These are phyloP conservation scores for Xanthorhoe designata DNA, from an alignment of 2,888 invertebrate genomes.

Conservation along the genomic window DNA sequence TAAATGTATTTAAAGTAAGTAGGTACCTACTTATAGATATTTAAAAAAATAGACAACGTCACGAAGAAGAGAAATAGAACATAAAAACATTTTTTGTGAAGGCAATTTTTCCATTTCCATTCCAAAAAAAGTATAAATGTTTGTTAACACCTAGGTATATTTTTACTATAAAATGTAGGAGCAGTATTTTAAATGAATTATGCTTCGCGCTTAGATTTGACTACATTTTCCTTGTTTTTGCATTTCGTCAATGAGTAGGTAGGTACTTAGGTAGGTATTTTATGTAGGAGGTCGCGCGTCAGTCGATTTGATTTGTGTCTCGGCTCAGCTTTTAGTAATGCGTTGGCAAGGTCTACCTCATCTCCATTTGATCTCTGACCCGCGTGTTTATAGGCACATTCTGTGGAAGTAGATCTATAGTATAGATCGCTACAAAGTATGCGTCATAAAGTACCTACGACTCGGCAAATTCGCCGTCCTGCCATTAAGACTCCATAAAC, in stretches of 20 bases:
- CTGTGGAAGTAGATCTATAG: constrained; percentile 30
- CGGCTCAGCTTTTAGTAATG: constrained; percentile 15
- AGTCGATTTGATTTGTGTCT: constrained; percentile 8
- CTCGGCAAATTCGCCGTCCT: constrained; percentile 44
- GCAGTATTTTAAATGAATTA: no score
- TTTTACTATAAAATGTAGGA: no score
- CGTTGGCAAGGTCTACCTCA: constrained; percentile 30
- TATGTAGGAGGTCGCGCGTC: background rate
- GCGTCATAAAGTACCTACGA: constrained; percentile 45
- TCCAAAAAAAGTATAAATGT: no score
- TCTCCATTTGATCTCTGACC: constrained; percentile 31
- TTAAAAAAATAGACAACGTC: no score
- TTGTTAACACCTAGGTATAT: no score
- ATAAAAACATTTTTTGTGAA: no score
- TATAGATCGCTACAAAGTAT: constrained; percentile 39
- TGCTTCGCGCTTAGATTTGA: background rate
- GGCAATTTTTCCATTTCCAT: no score
- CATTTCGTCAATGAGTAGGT: background rate
- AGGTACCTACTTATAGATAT: no score
- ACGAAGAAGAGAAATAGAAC: no score
- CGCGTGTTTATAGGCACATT: constrained; percentile 26
- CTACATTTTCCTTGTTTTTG: background rate
- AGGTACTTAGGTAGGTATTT: no score
- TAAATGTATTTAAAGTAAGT: no score
- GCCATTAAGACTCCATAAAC: constrained; percentile 54